These are phyloP conservation scores for Meganola albula DNA, from an alignment of 2,888 invertebrate genomes.

Conservation along the genomic window DNA sequence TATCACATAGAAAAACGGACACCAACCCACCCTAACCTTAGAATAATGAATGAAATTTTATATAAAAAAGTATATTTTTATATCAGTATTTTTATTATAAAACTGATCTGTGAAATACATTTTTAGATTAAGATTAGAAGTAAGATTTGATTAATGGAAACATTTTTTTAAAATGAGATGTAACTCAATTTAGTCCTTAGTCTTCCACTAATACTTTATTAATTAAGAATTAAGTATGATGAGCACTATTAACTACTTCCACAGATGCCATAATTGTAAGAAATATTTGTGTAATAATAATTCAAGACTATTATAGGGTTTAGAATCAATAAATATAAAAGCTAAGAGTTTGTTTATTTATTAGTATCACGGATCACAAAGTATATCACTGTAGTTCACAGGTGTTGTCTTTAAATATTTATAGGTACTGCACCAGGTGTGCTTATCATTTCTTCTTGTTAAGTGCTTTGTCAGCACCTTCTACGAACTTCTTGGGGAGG, in stretches of 20 bases:
- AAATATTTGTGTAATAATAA: slow-evolving; percentile 3
- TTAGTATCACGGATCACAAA: slow-evolving; percentile 22
- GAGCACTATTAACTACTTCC: too few relatives aligned
- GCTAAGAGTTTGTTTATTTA: slow-evolving; percentile 23
- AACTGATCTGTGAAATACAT: too few relatives aligned
- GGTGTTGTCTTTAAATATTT: not conserved
- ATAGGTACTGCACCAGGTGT: slow-evolving; percentile 9
- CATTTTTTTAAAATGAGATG: too few relatives aligned
- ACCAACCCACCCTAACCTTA: slow-evolving; percentile 68
- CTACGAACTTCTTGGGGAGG: slow-evolving; percentile 85
- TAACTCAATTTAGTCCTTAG: too few relatives aligned
- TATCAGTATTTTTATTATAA: slow-evolving; percentile 17
- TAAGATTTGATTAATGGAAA: too few relatives aligned
- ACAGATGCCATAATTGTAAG: slow-evolving; percentile 1
- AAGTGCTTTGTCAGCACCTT: slow-evolving; percentile 85
- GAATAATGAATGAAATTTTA: slow-evolving; percentile 43
- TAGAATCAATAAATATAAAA: slow-evolving; percentile 24
- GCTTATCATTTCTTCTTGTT: slow-evolving; percentile 77
- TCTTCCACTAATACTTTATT: slow-evolving; percentile 31
- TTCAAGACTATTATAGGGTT: slow-evolving; percentile 16
- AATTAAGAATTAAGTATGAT: too few relatives aligned
- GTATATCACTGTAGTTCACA: slow-evolving; percentile 17
- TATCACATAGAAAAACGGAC: slow-evolving; percentile 60
- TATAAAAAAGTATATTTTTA: slow-evolving; percentile 20
- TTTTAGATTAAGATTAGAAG: too few relatives aligned